Percentiles rank a stretch among this genome's conserved stretches.
Conservation (phyloP, 2,797 vertebrate genomes). For the Acropternis orthonyx region DNA sequence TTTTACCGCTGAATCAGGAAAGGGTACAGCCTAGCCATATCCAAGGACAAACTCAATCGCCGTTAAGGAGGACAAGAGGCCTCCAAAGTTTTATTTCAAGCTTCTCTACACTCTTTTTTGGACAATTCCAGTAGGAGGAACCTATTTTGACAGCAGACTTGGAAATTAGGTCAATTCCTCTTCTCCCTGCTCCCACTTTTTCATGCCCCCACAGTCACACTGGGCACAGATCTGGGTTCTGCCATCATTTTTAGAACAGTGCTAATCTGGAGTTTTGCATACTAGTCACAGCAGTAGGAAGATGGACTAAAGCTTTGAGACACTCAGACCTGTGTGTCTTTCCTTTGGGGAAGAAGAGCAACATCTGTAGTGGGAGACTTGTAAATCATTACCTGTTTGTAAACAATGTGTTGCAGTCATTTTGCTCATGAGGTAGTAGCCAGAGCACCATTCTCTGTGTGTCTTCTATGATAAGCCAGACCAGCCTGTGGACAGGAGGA, state of each 20-base stretch:
- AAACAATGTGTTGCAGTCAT: not conserved
- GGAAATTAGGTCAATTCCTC: not conserved
- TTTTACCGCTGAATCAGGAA: not conserved
- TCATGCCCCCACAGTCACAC: not conserved
- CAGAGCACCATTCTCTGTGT: not conserved
- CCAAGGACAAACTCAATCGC: not conserved
- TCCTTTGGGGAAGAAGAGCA: not conserved
- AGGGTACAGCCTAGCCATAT: not conserved
- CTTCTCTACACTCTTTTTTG: not conserved
- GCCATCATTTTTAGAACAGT: not conserved
- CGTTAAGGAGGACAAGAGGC: not conserved
- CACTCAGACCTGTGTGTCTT: not conserved
- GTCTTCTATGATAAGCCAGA: not conserved
- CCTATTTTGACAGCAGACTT: not conserved
- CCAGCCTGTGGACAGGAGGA: not conserved
- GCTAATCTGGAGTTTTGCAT: not conserved
- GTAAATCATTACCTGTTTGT: not conserved
- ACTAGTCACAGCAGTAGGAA: not conserved
- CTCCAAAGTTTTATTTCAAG: not conserved
- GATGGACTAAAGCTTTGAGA: not conserved
- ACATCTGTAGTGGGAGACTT: not conserved
- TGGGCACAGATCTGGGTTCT: not conserved
- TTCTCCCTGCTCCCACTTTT: not conserved
- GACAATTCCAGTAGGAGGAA: not conserved
- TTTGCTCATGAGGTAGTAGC: not conserved